Base-by-base conservation (phyloP, 2,888 invertebrate species). In the Callyntrura sp. region DNA sequence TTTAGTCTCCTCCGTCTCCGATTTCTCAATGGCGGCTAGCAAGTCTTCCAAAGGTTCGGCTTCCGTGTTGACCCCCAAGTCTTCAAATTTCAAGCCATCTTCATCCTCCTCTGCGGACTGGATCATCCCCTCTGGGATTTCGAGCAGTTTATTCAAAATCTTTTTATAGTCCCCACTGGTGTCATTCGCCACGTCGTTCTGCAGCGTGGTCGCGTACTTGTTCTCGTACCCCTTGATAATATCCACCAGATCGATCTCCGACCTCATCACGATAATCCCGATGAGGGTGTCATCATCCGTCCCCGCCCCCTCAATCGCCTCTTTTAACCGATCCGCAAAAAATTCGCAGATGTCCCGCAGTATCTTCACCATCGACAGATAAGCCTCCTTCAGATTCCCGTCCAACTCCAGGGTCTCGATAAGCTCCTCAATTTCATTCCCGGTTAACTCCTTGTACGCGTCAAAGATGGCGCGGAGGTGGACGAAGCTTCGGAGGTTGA, bases 201-300 rank as follows among this genome's bases (percentile, higher is more conserved):
- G 55, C 0, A 78, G 43, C 14, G 55, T 78, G 0, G 23, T 51
- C 28, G 78, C 55, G 11, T 78, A 78, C 17, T 78, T 78, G 25
- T 6, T n/a, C 28, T 78, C 78, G 12, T 78, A 78, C 12, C 12
- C 25, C 12, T 55, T 20, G 8, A 78, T 78, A 55, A 78, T 78
- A 17, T 78, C 78, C 28, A 78, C 78, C 78, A 78, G 55, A 28
- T 78, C 78, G 6, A 78, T 57, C 94, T 94, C 93, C 88, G 94
- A 93, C 93, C 94, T 90, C 23, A 94, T 94, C 86, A 95, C 94
- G 62, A 95, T 89, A 45, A 95, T 94, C 90, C 95, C 94, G 78
- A 95, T 95, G 91, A 95, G 93, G 14, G 94, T 94, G 88, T 94
- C 93, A 91, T 95, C 95, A 93, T 95, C 94, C 45, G 95, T 94